phyloP scores from a whole-genome alignment of 2,888 invertebrate genomes.

The Nemurella pictetii region DNA sequence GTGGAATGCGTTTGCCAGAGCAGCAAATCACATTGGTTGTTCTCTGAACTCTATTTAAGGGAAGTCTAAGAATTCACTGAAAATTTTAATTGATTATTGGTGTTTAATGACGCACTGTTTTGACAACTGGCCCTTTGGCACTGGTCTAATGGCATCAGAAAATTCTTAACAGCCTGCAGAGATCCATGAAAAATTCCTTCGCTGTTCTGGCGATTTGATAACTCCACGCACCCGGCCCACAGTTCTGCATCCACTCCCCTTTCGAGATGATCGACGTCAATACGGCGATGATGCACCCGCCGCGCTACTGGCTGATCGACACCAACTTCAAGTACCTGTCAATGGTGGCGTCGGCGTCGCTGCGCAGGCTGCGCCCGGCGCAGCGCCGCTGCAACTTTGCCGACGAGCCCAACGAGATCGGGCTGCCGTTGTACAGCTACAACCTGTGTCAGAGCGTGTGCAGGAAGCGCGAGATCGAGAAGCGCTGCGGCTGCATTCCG shows the following conservation, averaged over 20 bases:
- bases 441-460: constrained; percentile 25
- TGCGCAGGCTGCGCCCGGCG: not conserved
- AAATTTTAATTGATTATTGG: too few species aligned
- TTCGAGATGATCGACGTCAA: not conserved
- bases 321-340: not conserved
- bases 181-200: too few species aligned
- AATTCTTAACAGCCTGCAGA: too few species aligned
- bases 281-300: not conserved
- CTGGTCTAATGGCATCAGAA: too few species aligned
- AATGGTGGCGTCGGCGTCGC: constrained; percentile 7
- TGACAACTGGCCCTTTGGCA: too few species aligned
- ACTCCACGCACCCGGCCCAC: not conserved
- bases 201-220: too few species aligned
- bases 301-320: not conserved
- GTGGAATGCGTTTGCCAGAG: too few species aligned
- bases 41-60: too few species aligned
- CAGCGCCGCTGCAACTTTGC: constrained; percentile 28
- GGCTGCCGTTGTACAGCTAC: constrained; percentile 9
- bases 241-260: not conserved
- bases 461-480: not conserved
- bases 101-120: too few species aligned
- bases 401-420: constrained; percentile 16
- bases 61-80: too few species aligned
- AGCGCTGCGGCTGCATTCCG: constrained; percentile 25
- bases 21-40: too few species aligned